Evolutionary conservation across 2,113 vertebrate genomes (phyloP).

Genomic region (Rattus rattus): DNA sequence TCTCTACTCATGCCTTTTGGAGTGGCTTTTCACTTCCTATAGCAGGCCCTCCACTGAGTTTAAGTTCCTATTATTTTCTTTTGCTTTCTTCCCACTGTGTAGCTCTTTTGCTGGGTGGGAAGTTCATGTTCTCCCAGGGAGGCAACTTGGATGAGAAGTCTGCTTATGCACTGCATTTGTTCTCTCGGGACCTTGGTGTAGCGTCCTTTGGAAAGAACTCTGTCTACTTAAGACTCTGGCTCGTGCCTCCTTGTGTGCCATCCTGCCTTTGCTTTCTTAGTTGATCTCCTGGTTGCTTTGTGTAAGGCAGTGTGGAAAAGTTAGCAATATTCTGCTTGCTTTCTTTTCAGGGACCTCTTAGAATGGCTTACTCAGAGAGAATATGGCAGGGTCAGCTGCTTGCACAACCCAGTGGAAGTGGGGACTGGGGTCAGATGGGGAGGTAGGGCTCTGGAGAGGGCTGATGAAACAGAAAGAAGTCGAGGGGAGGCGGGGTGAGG

Average conservation of each 20-base stretch:
- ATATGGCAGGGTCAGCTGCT: neutral
- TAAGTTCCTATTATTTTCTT: constrained; percentile 58
- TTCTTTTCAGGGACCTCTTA: neutral
- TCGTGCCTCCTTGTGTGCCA: neutral
- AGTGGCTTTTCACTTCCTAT: constrained; percentile 49
- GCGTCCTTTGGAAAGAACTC: neutral
- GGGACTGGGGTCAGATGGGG: neutral
- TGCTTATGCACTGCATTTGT: neutral
- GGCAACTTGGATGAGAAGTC: neutral
- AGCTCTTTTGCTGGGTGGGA: constrained; percentile 21
- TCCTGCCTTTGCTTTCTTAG: neutral
- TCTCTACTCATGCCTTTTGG: constrained; percentile 10
- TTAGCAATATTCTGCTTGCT: constrained; percentile 10
- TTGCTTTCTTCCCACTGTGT: constrained; percentile 37
- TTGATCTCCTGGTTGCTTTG: constrained; percentile 4
- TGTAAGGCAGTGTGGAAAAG: neutral
- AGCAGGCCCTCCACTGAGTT: constrained; percentile 11
- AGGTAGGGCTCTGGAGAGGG: neutral
- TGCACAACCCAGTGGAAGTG: neutral
- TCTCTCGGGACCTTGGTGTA: neutral
- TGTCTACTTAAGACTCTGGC: neutral
- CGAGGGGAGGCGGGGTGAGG: neutral
- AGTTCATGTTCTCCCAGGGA: constrained; percentile 41
- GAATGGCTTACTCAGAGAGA: neutral
- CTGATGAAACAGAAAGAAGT: constrained; percentile 18